A percentile compares a stretch with the other conserved stretches of the same genome.
Evolutionary conservation across 2,797 vertebrate species (phyloP).

Genomic region (Hydrocynus forskahlii): DNA sequence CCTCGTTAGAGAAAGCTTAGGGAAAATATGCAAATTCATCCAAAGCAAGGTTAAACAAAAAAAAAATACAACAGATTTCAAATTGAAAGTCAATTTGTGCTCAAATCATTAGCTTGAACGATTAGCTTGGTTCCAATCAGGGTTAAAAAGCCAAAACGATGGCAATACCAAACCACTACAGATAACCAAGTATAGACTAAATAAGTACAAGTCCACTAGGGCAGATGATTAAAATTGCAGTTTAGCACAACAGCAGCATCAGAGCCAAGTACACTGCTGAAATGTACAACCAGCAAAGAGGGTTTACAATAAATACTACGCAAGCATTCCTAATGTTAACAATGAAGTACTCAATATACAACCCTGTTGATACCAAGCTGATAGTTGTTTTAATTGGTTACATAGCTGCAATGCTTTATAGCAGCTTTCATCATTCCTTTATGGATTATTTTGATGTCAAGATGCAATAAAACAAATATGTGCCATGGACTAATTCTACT

Average conservation of each 20-base stretch:
- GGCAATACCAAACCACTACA: too few species aligned
- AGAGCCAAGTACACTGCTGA: not conserved
- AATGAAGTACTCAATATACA: not conserved
- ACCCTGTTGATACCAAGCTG: conserved; percentile 40
- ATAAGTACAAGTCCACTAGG: not conserved
- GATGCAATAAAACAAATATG: conserved; percentile 53
- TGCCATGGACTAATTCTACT: conserved; percentile 45
- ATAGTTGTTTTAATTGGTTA: conserved; percentile 16
- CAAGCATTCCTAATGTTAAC: not conserved
- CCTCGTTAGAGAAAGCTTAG: conserved; percentile 31
- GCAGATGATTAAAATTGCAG: not conserved
- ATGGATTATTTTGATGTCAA: conserved; percentile 47
- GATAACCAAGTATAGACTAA: not conserved
- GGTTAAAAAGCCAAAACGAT: conserved; percentile 1
- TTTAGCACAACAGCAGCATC: conserved; percentile 1
- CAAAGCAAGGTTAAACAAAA: conserved; percentile 44
- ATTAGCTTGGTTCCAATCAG: conserved; percentile 46
- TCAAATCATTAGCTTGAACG: conserved; percentile 34
- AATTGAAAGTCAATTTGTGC: conserved; percentile 39
- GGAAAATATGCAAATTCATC: conserved; percentile 41
- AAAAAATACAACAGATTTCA: conserved; percentile 44
- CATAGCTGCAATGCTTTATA: conserved; percentile 29
- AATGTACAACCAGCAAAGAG: not conserved
- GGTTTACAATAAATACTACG: not conserved
- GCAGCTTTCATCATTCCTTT: conserved; percentile 55